Conservation (phyloP, 1,140 invertebrate genomes). For the Achroia grisella region DNA sequence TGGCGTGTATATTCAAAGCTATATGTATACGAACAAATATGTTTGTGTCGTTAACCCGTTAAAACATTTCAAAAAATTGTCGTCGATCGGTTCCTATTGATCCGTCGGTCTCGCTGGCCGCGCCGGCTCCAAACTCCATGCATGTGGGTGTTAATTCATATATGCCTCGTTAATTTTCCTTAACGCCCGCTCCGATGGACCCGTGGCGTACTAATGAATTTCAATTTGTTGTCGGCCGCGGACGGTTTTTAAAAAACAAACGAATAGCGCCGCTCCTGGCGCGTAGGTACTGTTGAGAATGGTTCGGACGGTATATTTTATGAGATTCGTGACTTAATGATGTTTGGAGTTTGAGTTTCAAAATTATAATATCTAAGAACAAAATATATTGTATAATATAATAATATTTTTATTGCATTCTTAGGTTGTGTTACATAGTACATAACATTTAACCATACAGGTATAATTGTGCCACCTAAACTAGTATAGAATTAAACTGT, state of each 20-base stretch:
- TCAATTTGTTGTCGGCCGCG: constrained; percentile 57
- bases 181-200: constrained; percentile 48
- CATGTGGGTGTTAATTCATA: constrained; percentile 58
- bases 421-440: too few species aligned
- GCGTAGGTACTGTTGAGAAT: not conserved
- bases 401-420: too few species aligned
- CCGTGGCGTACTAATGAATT: constrained; percentile 61
- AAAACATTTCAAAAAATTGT: constrained; percentile 40
- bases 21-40: too few species aligned
- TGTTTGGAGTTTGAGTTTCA: too few species aligned
- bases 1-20: too few species aligned
- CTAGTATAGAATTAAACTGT: too few species aligned
- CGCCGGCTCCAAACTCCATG: constrained; percentile 8
- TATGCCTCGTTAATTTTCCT: constrained; percentile 64
- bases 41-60: constrained; percentile 2
- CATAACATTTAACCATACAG: too few species aligned
- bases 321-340: too few species aligned
- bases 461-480: too few species aligned
- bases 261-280: constrained; percentile 5
- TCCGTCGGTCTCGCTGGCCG: constrained; percentile 34
- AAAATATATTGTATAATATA: too few species aligned
- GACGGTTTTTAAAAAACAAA: constrained; percentile 37
- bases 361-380: too few species aligned
- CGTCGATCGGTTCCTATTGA: constrained; percentile 47
- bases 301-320: too few species aligned